These are phyloP conservation scores for Thunnus thynnus DNA, from an alignment of 2,113 vertebrate genomes.

Conservation along the genomic window DNA sequence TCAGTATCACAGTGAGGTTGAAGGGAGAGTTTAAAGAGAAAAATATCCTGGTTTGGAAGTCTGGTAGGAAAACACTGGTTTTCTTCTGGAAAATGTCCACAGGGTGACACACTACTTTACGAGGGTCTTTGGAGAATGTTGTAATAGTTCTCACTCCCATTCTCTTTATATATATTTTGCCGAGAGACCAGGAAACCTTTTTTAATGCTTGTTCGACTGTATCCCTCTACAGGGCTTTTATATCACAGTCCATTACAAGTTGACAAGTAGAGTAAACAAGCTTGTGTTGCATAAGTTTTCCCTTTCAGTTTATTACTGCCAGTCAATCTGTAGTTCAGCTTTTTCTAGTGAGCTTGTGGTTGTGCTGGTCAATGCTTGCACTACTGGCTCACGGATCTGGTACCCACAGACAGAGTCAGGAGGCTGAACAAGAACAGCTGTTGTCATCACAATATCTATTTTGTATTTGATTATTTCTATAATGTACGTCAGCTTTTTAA, in stretches of 20 bases:
- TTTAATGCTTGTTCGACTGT: slow-evolving; percentile 46
- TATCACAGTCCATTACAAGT: slow-evolving; percentile 32
- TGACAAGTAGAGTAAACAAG: slow-evolving; percentile 58
- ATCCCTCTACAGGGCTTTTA: slow-evolving; percentile 40
- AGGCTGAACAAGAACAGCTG: slow-evolving; percentile 22
- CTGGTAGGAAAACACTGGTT: slow-evolving; percentile 82
- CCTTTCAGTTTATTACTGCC: slow-evolving; percentile 13
- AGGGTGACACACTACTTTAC: slow-evolving; percentile 82
- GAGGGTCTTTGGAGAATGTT: slow-evolving; percentile 77
- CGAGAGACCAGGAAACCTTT: slow-evolving; percentile 50
- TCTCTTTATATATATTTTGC: slow-evolving; percentile 39
- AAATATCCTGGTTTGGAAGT: slow-evolving; percentile 77
- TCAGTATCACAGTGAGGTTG: slow-evolving; percentile 60
- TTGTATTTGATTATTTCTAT: slow-evolving; percentile 8
- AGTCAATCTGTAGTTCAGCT: neutral
- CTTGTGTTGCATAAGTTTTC: slow-evolving; percentile 33
- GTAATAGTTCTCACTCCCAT: slow-evolving; percentile 77
- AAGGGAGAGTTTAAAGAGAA: slow-evolving; percentile 67
- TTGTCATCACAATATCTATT: slow-evolving; percentile 1
- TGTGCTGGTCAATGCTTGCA: neutral
- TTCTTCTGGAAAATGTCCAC: slow-evolving; percentile 80
- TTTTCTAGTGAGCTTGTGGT: slow-evolving; percentile 7
- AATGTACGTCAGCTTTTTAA: neutral
- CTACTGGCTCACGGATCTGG: slow-evolving; percentile 5
- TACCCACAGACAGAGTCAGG: neutral